Evolutionary conservation across 64 coral and sea anemone genomes (phyloP), one percentile per base, ranked within the genome.

Genomic region (Montipora efflorescens): DNA sequence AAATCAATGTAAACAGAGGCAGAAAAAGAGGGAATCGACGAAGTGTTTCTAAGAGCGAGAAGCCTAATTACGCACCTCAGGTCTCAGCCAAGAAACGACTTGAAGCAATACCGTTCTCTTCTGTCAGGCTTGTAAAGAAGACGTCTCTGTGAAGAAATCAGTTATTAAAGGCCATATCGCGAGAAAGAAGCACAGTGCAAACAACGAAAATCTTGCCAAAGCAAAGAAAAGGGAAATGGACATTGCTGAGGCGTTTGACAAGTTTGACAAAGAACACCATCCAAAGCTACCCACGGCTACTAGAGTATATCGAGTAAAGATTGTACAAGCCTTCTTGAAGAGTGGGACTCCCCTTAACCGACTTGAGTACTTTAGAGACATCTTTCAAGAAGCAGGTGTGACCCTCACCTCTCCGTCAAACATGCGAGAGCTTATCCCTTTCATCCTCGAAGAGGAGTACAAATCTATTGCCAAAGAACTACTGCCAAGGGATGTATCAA

Each of bases 241-340:
- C 47, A 84, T 92, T 84, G 12, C 15, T 22, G 11, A 92, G 49
- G 80, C 79, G 15, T 66, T 92, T 1, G 79, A 44, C n/a, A 76
- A 83, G 10, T 92, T 53, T 76, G 79, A 92, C 47, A 18, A 92
- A 20, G 20, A 46, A 47, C 22, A 91, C 61, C 89, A 91, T 69
- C 79, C 90, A 82, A 91, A 83, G 21, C 90, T 92, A 44, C 81
- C 80, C 5, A 10, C 52, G 45, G 23, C 67, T 76, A 92, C 90
- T 57, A 84, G n/a, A 77, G 22, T 92, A 48, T 92, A 43, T 51
- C 25, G 80, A 20, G 81, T 92, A 20, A 92, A 92, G 52, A 55
- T 55, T 55, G 52, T 55, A 55, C 52, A 55, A 55, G 52, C 52
- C 52, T 55, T 55, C 19, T 61, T 92, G 49, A 92, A 92, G 70